phyloP scores from a whole-genome alignment of 2,888 invertebrate genomes.

The Eupeodes latifasciatus region DNA sequence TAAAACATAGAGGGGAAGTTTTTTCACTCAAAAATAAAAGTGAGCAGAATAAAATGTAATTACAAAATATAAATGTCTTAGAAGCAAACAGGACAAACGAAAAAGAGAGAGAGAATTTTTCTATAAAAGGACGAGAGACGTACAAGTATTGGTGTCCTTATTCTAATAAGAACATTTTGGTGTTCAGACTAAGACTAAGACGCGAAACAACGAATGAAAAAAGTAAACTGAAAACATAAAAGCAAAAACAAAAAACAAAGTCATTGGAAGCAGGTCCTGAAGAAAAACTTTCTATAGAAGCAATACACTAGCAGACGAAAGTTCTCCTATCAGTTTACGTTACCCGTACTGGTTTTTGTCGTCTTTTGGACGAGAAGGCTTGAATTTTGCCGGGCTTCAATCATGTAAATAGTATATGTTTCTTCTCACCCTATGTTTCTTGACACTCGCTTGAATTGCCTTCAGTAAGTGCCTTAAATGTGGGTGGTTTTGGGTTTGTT shows the following conservation, averaged over 20 bases:
- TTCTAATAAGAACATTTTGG: conserved; percentile 37
- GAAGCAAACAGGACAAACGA: conserved; percentile 40
- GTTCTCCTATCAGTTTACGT: conserved; percentile 5
- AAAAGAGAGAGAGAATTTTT: conserved; percentile 43
- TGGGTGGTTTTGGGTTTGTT: conserved; percentile 17
- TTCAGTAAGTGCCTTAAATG: conserved; percentile 52
- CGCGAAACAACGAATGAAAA: conserved; percentile 52
- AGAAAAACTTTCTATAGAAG: conserved; percentile 22
- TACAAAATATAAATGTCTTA: conserved; percentile 73
- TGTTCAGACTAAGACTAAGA: conserved; percentile 26
- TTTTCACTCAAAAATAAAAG: conserved; percentile 42
- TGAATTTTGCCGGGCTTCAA: conserved; percentile 13
- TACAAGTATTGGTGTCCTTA: conserved; percentile 33
- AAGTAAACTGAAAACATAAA: neutral
- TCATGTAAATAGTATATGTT: conserved; percentile 42
- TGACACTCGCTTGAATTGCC: conserved; percentile 34
- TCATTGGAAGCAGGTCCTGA: conserved; percentile 2
- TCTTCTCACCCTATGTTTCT: conserved; percentile 48
- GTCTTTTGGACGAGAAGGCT: conserved; percentile 28
- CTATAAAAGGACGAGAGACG: neutral
- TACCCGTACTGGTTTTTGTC: conserved; percentile 3
- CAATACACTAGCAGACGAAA: neutral
- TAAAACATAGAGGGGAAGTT: conserved; percentile 42
- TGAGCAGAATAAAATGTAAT: conserved; percentile 60
- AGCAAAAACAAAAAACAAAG: conserved; percentile 34